Conservation (phyloP, 2,888 invertebrate genomes). For the Leptopilina drosophilae region DNA sequence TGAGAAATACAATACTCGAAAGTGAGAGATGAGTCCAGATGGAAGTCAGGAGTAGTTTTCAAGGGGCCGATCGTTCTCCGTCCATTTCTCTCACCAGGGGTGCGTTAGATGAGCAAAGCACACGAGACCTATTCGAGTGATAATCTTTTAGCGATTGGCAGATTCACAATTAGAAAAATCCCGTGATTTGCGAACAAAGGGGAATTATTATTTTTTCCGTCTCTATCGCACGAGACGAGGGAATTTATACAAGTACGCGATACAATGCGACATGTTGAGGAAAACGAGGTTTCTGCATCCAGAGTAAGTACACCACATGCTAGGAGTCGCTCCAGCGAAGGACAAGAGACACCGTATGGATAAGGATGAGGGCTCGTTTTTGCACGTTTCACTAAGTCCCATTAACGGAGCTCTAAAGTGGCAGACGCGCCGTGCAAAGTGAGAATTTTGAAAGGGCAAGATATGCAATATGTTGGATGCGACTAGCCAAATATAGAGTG, state of each 20-base stretch:
- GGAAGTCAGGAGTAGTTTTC: constrained; percentile 19
- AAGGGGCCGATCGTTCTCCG: constrained; percentile 10
- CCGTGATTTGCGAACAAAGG: not conserved
- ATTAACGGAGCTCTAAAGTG: constrained; percentile 56
- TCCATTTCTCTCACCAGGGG: constrained; percentile 8
- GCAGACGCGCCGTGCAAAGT: constrained; percentile 62
- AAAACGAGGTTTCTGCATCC: constrained; percentile 21
- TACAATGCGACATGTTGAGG: constrained; percentile 15
- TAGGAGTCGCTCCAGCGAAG: constrained; percentile 57
- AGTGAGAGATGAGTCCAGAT: constrained; percentile 18
- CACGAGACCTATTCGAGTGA: not conserved
- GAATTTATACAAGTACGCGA: constrained; percentile 3
- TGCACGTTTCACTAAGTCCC: constrained; percentile 62
- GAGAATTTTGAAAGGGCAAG: constrained; percentile 64
- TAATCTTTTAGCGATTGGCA: not conserved
- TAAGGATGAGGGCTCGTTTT: constrained; percentile 56
- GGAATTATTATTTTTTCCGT: not conserved
- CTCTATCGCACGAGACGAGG: not conserved
- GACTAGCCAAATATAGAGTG: constrained; percentile 77
- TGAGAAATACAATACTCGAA: constrained; percentile 22
- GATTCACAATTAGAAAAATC: constrained; percentile 12
- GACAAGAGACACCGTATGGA: constrained; percentile 49
- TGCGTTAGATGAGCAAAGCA: constrained; percentile 4
- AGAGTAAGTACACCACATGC: constrained; percentile 57
- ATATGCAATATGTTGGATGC: constrained; percentile 74